A percentile compares a stretch with the other conserved stretches of the same genome.
Evolutionary conservation across 2,797 vertebrate genomes (phyloP).

Genomic region (Micrastur ruficollis): DNA sequence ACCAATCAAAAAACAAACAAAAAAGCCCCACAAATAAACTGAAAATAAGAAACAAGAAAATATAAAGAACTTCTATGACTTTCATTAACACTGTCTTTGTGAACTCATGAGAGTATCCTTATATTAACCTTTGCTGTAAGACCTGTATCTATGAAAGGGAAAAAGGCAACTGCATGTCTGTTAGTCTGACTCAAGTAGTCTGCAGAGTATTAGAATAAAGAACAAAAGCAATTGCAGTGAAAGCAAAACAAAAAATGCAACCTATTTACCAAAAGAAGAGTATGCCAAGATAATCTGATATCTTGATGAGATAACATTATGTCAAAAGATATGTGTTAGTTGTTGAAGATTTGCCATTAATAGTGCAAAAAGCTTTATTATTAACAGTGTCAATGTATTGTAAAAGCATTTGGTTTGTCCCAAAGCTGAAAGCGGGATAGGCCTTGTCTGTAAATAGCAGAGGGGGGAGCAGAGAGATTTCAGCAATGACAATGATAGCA

Average conservation of each 20-base stretch:
- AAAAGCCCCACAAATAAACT: neutral
- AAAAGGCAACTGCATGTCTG: accelerated
- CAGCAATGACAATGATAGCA: neutral
- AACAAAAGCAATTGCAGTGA: neutral
- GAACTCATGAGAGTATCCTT: neutral
- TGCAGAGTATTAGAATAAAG: neutral
- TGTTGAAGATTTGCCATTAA: neutral
- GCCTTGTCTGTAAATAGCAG: neutral
- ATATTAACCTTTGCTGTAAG: neutral
- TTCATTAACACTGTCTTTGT: neutral
- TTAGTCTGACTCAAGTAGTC: neutral
- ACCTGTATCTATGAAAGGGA: neutral
- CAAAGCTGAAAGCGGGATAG: neutral
- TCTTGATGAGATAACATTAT: neutral
- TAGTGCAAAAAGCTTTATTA: neutral
- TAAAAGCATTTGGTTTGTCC: neutral
- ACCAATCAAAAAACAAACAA: neutral
- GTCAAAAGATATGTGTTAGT: neutral
- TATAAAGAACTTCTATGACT: neutral
- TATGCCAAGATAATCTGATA: neutral
- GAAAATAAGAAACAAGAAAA: neutral
- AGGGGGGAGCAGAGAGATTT: neutral
- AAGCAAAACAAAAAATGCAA: neutral
- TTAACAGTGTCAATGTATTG: neutral
- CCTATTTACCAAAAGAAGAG: neutral